phyloP scores from a whole-genome alignment of 2,888 invertebrate genomes.

The Pecten maximus region DNA sequence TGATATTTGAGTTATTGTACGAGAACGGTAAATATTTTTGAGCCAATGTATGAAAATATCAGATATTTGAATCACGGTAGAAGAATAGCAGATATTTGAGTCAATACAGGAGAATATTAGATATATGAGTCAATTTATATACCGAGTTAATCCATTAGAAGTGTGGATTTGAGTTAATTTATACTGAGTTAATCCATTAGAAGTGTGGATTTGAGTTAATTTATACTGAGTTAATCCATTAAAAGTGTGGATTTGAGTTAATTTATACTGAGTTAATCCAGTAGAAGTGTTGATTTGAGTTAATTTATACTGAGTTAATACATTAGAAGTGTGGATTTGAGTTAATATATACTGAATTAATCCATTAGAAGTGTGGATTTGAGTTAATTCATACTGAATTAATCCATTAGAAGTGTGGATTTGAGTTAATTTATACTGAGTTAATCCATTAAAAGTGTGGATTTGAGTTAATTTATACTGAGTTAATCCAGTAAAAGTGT shows the following conservation, averaged over 20 bases:
- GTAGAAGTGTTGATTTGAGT: neutral
- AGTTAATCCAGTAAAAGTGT: neutral
- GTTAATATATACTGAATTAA: neutral
- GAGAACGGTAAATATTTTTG: neutral
- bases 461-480: no score
- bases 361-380: neutral
- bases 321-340: neutral
- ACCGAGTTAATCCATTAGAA: neutral
- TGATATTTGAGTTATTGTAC: neutral
- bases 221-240: neutral
- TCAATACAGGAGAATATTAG: neutral
- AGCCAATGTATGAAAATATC: neutral
- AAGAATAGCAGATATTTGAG: neutral
- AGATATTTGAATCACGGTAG: neutral
- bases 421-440: neutral
- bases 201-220: no score
- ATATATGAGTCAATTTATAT: no score
- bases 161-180: neutral
- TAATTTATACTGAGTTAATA: neutral
- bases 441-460: neutral
- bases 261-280: neutral
- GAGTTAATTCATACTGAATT: no score
- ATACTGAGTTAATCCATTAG: neutral
- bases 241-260: neutral
- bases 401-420: neutral